phyloP scores from a whole-genome alignment of 2,797 vertebrate genomes.

The Dendrocincla tyrannina region DNA sequence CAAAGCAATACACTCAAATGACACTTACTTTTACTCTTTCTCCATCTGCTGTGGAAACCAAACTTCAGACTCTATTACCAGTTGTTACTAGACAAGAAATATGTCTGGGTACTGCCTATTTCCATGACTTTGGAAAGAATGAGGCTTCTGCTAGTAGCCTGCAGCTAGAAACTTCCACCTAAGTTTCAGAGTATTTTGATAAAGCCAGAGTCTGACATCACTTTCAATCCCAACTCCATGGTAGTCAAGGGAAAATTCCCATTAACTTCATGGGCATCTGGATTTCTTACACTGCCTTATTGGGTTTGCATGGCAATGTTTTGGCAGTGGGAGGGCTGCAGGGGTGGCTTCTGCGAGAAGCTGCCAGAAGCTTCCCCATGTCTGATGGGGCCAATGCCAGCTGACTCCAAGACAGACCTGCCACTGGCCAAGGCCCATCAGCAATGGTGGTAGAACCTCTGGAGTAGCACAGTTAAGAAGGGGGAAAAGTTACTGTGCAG shows the following conservation, averaged over 20 bases:
- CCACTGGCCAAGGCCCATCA: not conserved
- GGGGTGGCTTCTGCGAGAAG: not conserved
- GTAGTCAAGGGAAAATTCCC: not conserved
- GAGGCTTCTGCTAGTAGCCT: not conserved
- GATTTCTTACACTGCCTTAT: not conserved
- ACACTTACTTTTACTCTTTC: not conserved
- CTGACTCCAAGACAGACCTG: not conserved
- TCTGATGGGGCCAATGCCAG: not conserved
- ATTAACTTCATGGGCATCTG: not conserved
- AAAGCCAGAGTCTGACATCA: not conserved
- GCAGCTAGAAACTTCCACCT: not conserved
- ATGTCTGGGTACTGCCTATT: not conserved
- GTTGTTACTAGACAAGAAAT: not conserved
- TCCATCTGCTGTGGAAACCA: not conserved
- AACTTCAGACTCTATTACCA: not conserved
- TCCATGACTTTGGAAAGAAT: not conserved
- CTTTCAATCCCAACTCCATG: not conserved
- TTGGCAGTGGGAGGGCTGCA: accelerated
- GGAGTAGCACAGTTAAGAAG: not conserved
- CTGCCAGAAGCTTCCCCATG: not conserved
- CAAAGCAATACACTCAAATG: not conserved
- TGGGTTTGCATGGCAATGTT: not conserved
- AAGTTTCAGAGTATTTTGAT: not conserved
- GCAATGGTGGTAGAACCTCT: not conserved
- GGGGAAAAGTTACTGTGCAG: not conserved